Conservation (phyloP, 1,140 invertebrate genomes). For the Drosophila athabasca region DNA sequence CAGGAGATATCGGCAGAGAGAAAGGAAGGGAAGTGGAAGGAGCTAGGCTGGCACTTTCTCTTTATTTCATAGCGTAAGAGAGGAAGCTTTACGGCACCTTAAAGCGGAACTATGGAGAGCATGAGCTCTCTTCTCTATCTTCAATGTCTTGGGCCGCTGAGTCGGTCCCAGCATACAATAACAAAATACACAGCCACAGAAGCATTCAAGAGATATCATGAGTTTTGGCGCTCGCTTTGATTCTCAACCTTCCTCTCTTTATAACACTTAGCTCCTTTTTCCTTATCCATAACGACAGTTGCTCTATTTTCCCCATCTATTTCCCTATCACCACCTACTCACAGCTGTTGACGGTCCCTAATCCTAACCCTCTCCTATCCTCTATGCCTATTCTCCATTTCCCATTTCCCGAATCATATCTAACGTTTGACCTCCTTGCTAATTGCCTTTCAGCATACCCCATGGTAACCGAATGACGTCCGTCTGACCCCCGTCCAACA, state of each 20-base stretch:
- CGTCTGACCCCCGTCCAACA: constrained; percentile 49
- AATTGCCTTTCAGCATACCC: constrained; percentile 46
- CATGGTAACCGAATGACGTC: constrained; percentile 24
- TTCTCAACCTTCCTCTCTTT: background rate
- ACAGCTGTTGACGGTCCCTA: constrained; percentile 1
- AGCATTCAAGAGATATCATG: background rate
- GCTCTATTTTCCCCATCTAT: background rate
- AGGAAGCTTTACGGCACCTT: no score
- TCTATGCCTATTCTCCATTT: background rate
- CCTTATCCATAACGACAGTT: constrained; percentile 11
- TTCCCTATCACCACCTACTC: background rate
- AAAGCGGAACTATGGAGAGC: no score
- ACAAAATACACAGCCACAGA: background rate
- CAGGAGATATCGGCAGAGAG: background rate
- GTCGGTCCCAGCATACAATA: no score
- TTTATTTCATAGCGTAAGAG: no score
- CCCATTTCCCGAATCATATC: constrained; percentile 6
- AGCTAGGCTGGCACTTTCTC: no score
- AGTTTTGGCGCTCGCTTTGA: background rate
- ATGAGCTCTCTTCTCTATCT: no score
- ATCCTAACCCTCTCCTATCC: constrained; percentile 5
- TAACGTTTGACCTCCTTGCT: constrained; percentile 52
- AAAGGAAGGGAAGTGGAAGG: background rate
- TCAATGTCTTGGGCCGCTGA: no score
- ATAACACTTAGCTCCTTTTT: background rate